Conservation (phyloP, 2,113 vertebrate genomes). For the Poeciliopsis retropinna region DNA sequence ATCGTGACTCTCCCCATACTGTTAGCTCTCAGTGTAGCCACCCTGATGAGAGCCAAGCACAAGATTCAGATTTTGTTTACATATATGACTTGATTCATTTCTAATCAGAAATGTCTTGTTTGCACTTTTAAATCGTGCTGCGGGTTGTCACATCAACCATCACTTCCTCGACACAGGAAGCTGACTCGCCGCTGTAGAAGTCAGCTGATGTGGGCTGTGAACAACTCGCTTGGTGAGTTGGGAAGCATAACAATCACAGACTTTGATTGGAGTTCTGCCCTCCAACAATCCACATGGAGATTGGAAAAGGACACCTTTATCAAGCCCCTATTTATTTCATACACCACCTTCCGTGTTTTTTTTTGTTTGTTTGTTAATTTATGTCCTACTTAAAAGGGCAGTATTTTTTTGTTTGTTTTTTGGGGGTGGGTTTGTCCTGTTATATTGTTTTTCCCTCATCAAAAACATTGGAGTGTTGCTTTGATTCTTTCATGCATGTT, state of each 20-base stretch:
- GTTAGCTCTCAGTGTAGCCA: too few species aligned
- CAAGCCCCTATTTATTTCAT: not conserved
- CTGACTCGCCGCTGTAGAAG: not conserved
- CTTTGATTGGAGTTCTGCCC: too few species aligned
- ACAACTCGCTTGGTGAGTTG: not conserved
- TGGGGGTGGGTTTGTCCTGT: too few species aligned
- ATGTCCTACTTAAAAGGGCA: too few species aligned
- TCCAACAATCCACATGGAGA: not conserved
- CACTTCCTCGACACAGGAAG: not conserved
- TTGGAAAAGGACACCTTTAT: not conserved
- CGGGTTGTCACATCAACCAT: not conserved
- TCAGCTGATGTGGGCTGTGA: not conserved
- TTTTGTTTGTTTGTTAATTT: too few species aligned
- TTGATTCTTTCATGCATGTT: too few species aligned
- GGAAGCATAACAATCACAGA: not conserved
- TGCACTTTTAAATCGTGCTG: not conserved
- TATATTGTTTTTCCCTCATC: too few species aligned
- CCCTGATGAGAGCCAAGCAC: too few species aligned
- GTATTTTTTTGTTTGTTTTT: too few species aligned
- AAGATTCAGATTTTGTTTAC: not conserved
- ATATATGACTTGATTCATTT: not conserved
- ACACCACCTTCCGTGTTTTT: not conserved
- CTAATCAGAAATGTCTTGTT: not conserved
- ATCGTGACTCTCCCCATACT: too few species aligned
- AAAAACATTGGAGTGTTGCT: too few species aligned